These are phyloP conservation scores for Odontocerum albicorne DNA, from an alignment of 2,888 invertebrate species.

Conservation along the genomic window DNA sequence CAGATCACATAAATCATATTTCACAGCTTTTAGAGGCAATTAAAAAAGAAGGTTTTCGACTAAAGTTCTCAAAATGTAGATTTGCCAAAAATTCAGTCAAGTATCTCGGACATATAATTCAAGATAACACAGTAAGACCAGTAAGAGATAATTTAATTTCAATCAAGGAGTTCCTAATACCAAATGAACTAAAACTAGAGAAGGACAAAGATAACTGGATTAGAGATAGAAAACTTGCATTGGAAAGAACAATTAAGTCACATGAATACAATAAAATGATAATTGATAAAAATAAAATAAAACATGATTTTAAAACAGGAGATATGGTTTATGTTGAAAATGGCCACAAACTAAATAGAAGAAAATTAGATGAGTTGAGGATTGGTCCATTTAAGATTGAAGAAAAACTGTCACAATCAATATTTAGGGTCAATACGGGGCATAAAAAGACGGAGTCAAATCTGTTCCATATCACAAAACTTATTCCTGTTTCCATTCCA, in stretches of 20 bases:
- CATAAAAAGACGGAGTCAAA: slow-evolving; percentile 39
- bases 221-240: slow-evolving; percentile 36
- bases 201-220: slow-evolving; percentile 26
- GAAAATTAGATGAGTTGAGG: slow-evolving; percentile 38
- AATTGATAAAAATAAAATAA: slow-evolving; percentile 13
- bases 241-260: slow-evolving; percentile 38
- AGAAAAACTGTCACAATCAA: slow-evolving; percentile 38
- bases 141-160: too few species aligned
- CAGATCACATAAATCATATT: too few species aligned
- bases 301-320: slow-evolving; percentile 23
- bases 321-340: slow-evolving; percentile 39
- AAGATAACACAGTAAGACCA: too few species aligned
- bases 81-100: too few species aligned
- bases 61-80: too few species aligned
- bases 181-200: slow-evolving; percentile 31
- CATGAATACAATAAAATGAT: slow-evolving; percentile 35
- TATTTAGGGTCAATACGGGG: slow-evolving; percentile 38
- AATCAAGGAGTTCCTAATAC: too few species aligned
- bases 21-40: too few species aligned
- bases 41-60: too few species aligned
- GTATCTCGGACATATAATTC: too few species aligned
- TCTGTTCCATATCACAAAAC: slow-evolving; percentile 38
- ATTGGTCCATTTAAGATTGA: slow-evolving; percentile 35
- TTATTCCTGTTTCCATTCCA: too few species aligned
- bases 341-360: slow-evolving; percentile 38